These are phyloP conservation scores for Pectinophora gossypiella DNA, from an alignment of 1,140 invertebrate genomes.

Conservation along the genomic window DNA sequence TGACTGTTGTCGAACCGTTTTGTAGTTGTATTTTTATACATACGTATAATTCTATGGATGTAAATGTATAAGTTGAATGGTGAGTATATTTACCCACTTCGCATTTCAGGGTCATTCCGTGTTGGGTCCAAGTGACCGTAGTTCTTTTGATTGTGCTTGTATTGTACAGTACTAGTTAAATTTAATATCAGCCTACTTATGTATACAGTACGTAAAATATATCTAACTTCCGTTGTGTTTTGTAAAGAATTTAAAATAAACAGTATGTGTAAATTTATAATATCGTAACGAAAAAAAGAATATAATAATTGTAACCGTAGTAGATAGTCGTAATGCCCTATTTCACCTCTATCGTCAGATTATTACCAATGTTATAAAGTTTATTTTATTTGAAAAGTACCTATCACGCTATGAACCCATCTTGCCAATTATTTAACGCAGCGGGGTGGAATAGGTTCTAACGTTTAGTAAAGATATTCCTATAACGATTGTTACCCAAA, in stretches of 20 bases:
- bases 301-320: background rate
- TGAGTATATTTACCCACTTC: conserved; percentile 14
- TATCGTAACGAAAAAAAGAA: no score
- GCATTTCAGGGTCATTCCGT: background rate
- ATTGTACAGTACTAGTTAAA: background rate
- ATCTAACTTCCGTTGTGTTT: background rate
- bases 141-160: background rate
- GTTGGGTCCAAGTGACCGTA: background rate
- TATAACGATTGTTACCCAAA: background rate
- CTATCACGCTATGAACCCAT: background rate
- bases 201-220: background rate
- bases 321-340: background rate
- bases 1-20: no score
- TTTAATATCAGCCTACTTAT: background rate
- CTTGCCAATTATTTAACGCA: background rate
- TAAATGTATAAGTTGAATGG: conserved; percentile 7
- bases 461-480: background rate
- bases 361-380: background rate
- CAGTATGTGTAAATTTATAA: background rate
- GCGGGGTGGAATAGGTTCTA: background rate
- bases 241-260: background rate
- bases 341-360: background rate
- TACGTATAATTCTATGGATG: background rate
- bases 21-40: no score
- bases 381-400: background rate